These are phyloP conservation scores for Strix aluco DNA, from an alignment of 2,113 vertebrate genomes.

Conservation along the genomic window DNA sequence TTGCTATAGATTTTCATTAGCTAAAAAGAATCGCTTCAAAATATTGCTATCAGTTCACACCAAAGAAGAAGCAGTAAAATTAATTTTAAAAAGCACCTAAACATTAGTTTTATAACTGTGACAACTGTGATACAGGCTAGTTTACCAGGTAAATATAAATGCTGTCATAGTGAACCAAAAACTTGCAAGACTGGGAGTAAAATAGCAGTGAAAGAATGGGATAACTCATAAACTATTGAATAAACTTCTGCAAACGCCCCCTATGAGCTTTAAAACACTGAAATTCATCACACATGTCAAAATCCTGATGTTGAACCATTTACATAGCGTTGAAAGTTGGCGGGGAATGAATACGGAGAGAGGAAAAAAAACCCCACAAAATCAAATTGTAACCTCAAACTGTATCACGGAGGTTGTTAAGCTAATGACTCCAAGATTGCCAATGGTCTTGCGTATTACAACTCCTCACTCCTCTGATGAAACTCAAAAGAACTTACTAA, in stretches of 20 bases:
- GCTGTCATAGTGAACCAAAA: background rate
- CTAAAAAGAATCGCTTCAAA: background rate
- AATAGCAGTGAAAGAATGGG: background rate
- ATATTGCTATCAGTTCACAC: background rate
- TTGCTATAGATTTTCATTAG: background rate
- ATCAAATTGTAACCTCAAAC: constrained; percentile 44
- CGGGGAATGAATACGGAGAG: constrained; percentile 54
- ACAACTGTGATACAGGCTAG: background rate
- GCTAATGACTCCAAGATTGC: constrained; percentile 31
- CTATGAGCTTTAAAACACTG: background rate
- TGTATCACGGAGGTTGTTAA: constrained; percentile 15
- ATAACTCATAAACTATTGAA: constrained; percentile 9
- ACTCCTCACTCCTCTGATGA: constrained; percentile 14
- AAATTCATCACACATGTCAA: background rate
- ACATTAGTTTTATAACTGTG: background rate
- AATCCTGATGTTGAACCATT: constrained; percentile 37
- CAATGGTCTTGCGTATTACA: constrained; percentile 24
- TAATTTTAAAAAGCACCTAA: background rate
- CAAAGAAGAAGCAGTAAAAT: background rate
- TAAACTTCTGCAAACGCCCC: background rate
- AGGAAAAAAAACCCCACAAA: background rate
- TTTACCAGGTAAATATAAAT: background rate
- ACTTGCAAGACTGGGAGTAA: background rate
- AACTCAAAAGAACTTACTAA: constrained; percentile 46
- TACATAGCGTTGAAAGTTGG: background rate